Percentiles rank a stretch among this genome's conserved stretches.
Conservation (phyloP, 2,113 vertebrate genomes). For the Psammodynastes pulverulentus region DNA sequence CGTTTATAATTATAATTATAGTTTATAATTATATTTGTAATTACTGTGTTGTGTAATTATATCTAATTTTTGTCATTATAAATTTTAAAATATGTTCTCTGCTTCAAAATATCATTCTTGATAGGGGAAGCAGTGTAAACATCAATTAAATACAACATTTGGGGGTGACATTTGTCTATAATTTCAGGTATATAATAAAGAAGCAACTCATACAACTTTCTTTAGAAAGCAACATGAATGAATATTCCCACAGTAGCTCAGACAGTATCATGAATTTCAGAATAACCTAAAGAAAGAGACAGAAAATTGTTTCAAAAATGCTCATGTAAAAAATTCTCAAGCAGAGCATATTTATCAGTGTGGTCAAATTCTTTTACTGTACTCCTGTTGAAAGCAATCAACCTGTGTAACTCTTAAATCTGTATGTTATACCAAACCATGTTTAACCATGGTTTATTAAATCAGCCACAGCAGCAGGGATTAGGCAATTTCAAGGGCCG, state of each 20-base stretch:
- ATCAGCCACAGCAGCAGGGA: background rate
- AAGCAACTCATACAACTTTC: background rate
- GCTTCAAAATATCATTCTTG: background rate
- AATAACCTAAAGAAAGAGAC: slow-evolving; percentile 37
- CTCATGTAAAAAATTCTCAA: slow-evolving; percentile 38
- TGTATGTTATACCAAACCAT: background rate
- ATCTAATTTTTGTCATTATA: background rate
- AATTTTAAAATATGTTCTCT: background rate
- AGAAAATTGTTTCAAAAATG: slow-evolving; percentile 37
- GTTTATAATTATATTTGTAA: background rate
- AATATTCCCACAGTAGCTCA: slow-evolving; percentile 7
- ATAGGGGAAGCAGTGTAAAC: background rate
- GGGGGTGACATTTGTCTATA: background rate
- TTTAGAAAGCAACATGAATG: background rate
- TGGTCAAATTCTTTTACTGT: background rate
- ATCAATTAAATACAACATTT: background rate
- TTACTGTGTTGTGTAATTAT: background rate
- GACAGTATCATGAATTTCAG: slow-evolving; percentile 11
- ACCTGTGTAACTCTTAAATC: background rate
- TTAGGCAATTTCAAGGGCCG: background rate
- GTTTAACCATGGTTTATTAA: background rate
- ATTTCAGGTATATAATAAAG: background rate
- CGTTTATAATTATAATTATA: background rate
- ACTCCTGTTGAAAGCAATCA: background rate
- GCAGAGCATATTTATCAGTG: slow-evolving; percentile 37